Evolutionary conservation across 2,113 vertebrate genomes (phyloP).

Genomic region (Opisthocomus hoazin): DNA sequence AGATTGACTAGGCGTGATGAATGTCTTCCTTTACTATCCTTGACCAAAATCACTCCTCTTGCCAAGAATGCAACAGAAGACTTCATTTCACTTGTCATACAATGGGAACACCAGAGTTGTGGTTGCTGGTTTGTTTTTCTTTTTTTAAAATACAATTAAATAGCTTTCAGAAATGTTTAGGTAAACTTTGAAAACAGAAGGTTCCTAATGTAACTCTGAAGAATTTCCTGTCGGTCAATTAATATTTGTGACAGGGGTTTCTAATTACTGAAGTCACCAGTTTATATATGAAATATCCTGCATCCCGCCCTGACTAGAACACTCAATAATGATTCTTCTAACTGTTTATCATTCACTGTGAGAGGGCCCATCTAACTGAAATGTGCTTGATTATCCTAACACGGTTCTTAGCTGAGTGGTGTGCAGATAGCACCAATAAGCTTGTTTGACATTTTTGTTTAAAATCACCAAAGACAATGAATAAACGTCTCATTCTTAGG

Average conservation of each 20-base stretch:
- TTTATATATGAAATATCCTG: constrained; percentile 39
- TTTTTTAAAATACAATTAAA: constrained; percentile 2
- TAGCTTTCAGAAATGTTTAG: constrained; percentile 16
- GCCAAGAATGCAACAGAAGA: not conserved
- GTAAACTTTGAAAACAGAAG: constrained; percentile 22
- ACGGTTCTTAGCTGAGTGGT: not conserved
- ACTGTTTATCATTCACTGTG: not conserved
- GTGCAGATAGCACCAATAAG: not conserved
- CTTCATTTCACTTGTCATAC: not conserved
- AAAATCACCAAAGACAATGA: not conserved
- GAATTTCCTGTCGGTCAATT: constrained; percentile 6
- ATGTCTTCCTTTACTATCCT: constrained; percentile 42
- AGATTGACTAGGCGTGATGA: constrained; percentile 37
- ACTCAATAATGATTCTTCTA: constrained; percentile 19
- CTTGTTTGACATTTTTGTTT: not conserved
- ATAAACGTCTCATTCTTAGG: not conserved
- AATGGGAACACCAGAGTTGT: not conserved
- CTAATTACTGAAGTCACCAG: constrained; percentile 37
- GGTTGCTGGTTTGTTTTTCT: not conserved
- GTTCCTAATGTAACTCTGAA: not conserved
- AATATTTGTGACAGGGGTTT: constrained; percentile 36
- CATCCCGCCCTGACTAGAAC: not conserved
- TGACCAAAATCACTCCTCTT: constrained; percentile 36
- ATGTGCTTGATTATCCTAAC: constrained; percentile 18
- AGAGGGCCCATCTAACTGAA: constrained; percentile 26